Base-by-base conservation (phyloP, 2,113 vertebrate genomes). In the Amia ocellicauda region DNA sequence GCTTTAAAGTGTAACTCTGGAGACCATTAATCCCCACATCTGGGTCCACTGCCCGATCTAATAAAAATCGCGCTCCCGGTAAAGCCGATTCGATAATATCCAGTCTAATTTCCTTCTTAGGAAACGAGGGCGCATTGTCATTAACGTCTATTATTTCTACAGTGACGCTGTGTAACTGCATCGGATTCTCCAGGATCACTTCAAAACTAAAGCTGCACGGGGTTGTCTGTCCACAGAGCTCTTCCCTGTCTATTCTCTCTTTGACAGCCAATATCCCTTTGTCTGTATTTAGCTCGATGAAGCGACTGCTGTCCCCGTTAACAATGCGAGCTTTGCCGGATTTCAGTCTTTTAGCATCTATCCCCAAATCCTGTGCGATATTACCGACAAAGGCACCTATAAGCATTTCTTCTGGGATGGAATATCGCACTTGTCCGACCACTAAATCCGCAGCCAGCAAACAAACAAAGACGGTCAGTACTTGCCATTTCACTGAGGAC, bases 1-100 rank as follows among this genome's bases (percentile, higher is more conserved):
- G 31, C 0, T 64, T 85, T 62, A 94, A 74, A 3, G 83, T 65
- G 62, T 94, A 93, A 45, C 56, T 83, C 31, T 90, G 81, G 31
- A 92, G 28, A 0, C 78, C 76, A 47, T 91, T 80, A 0, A 0
- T 13, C 0, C 85, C 89, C 19, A 79, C 66, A 65, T 92, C 90
- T 0, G 79, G 55, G 3, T 81, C 76, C 19, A 77, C 58, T 1
- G 92, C 92, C 0, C 71, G n/a, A n/a, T n/a, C n/a, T n/a, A n/a
- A n/a, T n/a, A n/a, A n/a, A n/a, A n/a, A n/a, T n/a, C n/a, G n/a
- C n/a, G n/a, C n/a, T n/a, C n/a, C n/a, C n/a, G n/a, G n/a, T n/a
- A n/a, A n/a, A n/a, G n/a, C n/a, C n/a, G n/a, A n/a, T n/a, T n/a
- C n/a, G n/a, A n/a, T n/a, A n/a, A n/a, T n/a, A n/a, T n/a, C n/a